These are phyloP conservation scores for Polymixis lichenea DNA, from an alignment of 2,888 invertebrate species.

Conservation along the genomic window DNA sequence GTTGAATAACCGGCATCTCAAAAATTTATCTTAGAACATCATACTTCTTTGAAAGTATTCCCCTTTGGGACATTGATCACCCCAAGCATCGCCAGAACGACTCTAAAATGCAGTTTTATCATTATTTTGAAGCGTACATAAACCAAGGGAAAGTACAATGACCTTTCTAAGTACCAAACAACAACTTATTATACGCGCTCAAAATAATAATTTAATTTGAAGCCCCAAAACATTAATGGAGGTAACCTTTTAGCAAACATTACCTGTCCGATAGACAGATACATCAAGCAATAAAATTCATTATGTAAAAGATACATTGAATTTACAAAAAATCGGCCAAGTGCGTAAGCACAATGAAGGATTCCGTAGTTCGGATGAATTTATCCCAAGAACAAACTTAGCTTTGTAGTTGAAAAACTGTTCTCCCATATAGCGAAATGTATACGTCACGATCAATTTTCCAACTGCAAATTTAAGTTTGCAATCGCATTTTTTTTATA, in stretches of 20 bases:
- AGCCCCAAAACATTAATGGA: conserved; percentile 16
- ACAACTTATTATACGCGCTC: conserved; percentile 44
- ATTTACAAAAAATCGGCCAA: too few species aligned
- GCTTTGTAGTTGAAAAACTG: too few species aligned
- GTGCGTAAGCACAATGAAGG: too few species aligned
- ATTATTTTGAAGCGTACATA: background rate
- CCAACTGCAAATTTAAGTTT: too few species aligned
- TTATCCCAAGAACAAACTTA: too few species aligned
- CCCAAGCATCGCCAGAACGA: background rate
- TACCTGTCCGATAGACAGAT: conserved; percentile 30
- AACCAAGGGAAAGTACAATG: conserved; percentile 11
- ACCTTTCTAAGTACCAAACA: conserved; percentile 17
- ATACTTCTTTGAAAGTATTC: background rate
- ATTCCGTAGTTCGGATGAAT: too few species aligned
- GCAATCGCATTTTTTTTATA: too few species aligned
- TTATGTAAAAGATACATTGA: conserved; percentile 17
- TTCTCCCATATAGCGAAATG: too few species aligned
- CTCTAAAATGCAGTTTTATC: background rate
- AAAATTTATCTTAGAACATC: background rate
- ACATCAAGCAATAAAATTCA: conserved; percentile 18
- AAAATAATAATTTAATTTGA: conserved; percentile 53
- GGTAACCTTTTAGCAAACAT: conserved; percentile 47
- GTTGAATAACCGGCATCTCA: background rate
- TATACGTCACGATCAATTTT: too few species aligned
- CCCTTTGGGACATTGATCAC: too few species aligned